Evolutionary conservation across 1,140 invertebrate species (phyloP), one percentile per base, ranked within the genome.

Genomic region (Drosophila kanapiae): DNA sequence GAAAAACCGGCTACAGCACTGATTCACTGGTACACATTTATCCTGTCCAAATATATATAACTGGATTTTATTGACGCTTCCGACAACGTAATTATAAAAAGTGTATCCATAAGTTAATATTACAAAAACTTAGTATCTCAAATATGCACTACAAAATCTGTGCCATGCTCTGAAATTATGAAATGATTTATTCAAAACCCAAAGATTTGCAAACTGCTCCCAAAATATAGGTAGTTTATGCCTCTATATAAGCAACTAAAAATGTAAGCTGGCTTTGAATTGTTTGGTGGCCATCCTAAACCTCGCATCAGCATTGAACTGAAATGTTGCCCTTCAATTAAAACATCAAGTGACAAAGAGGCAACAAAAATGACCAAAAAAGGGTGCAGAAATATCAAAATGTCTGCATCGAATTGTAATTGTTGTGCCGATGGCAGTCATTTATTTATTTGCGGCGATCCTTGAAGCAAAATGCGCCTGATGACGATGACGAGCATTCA

Each of bases 391-490:
- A 69, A 45, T 23, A 35, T 10, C 35, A 65, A 69, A 85, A 78
- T 78, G 74, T 69, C 74, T 64, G 57, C 59, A 60, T 27, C 58
- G 43, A 53, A 77, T 60, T 65, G 75, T 82, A 86, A 78, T 86
- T 86, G 78, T 58, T 86, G 63, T 60, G 60, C 47, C 78, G 43
- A 59, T 75, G 82, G 72, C 60, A 54, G 56, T 29, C 67, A 61
- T 70, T 75, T 74, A 74, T 85, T 86, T 85, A 69, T 85, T 80
- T 85, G 68, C 54, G 51, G 45, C 64, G 60, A 62, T 80, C 49
- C 64, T 78, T 74, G 47, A 43, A 57, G 68, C 78, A 68, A 75
- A 71, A 58, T 70, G 67, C 65, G 67, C 61, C 84, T 65, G 82
- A 69, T 47, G 63, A 64, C 71, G 78, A 72, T 64, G 82, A 69